Percentiles rank a stretch among this genome's conserved stretches.
Conservation (phyloP, 1,140 invertebrate genomes). For the Hycleus cichorii region DNA sequence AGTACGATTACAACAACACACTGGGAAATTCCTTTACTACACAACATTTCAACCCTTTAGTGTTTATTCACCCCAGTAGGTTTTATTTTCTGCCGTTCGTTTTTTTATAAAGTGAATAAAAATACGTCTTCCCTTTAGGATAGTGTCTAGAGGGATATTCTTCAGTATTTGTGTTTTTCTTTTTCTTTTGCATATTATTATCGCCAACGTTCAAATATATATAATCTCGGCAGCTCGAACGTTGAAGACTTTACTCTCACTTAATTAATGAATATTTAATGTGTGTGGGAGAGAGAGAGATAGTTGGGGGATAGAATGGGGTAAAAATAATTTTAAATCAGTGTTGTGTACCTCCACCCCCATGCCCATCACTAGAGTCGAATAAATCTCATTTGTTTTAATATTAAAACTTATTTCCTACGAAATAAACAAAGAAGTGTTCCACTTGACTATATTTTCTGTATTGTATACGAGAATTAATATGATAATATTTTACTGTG, state of each 20-base stretch:
- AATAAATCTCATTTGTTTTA: neutral
- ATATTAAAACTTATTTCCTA: conserved; percentile 15
- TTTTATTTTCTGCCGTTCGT: conserved; percentile 22
- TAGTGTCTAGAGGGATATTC: neutral
- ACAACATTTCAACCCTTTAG: conserved; percentile 19
- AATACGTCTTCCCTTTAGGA: too few species aligned
- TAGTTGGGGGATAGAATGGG: neutral
- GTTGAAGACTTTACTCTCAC: conserved; percentile 2
- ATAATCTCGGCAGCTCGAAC: neutral
- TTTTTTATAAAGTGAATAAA: neutral
- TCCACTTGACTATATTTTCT: conserved; percentile 13
- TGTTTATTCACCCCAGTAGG: conserved; percentile 22
- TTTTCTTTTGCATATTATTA: conserved; percentile 1
- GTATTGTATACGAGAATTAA: conserved; percentile 35
- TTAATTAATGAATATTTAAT: conserved; percentile 16
- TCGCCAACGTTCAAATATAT: too few species aligned
- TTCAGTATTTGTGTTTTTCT: neutral
- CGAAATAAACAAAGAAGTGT: conserved; percentile 14
- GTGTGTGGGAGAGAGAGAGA: conserved; percentile 1
- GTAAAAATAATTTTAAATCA: too few species aligned
- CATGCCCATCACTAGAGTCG: too few species aligned
- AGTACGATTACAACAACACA: conserved; percentile 7
- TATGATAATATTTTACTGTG: conserved; percentile 32
- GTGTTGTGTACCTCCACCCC: too few species aligned
- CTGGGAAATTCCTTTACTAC: conserved; percentile 1